Evolutionary conservation across 1,140 invertebrate species (phyloP), one percentile per base, ranked within the genome.

Genomic region (Pteromalus puparum): DNA sequence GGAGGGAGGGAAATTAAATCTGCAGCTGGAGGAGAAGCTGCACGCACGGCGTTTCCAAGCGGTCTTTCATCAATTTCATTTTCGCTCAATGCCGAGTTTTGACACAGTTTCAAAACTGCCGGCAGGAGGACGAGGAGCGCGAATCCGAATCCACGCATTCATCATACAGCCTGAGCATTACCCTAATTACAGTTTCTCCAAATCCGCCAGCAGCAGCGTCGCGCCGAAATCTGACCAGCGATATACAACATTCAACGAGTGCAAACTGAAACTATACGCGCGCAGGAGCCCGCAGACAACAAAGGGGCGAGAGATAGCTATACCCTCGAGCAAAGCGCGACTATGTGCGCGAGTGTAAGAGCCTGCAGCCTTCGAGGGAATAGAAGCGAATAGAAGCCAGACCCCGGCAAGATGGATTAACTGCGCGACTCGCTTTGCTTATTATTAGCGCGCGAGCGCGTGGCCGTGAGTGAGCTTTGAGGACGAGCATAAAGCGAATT

Each of bases 381-480:
- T 42, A 42, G 38, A 42, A 42, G 38, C 38, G 53, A 61, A 61
- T 42, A 42, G 38, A 42, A 42, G 38, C 38, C 38, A 9, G 38
- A 9, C 6, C 21, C 21, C 5, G 18, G 68, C 46, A 21, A 30
- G 30, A 80, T 26, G 78, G 30, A 79, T 79, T 73, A 81, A 53
- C 42, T 68, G 46, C 65, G 65, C 65, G 61, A 53, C 67, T 80
- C 28, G 42, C 68, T 75, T 75, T 12, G 30, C 53, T 82, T 67
- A 67, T 82, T 75, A 67, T 30, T 72, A 72, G 26, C 68, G 68
- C 26, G 24, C 10, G 65, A 21, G 68, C 30, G 26, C 26, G 68
- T 53, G 18, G 48, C 53, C 18, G 53, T 21, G 53, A 21, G 18
- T 7, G 53, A 18, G 53, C 53, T 61, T 61, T 21, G 53, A 61